A percentile compares a stretch with the other conserved stretches of the same genome.
Evolutionary conservation across 23 tunicate genomes (phyloP).

Genomic region (Styela clava): DNA sequence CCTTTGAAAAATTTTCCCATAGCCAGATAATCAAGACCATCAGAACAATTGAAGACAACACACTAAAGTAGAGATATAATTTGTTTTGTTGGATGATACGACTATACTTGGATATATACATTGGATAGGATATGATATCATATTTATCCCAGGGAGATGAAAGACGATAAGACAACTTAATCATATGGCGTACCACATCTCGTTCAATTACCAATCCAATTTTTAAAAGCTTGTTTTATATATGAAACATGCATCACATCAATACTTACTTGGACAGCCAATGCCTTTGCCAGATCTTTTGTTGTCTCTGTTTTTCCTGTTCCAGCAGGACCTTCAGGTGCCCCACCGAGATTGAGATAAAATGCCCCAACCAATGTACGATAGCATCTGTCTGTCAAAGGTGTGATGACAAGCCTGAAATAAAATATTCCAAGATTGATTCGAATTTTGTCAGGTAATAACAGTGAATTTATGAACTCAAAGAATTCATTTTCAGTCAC

Average conservation of each 20-base stretch:
- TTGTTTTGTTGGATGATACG: no score
- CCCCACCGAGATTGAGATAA: conserved; percentile 95
- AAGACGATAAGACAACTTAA: no score
- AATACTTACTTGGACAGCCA: conserved; percentile 94
- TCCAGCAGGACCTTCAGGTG: conserved; percentile 99
- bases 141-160: no score
- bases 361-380: conserved; percentile 98
- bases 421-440: not conserved
- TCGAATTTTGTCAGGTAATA: no score
- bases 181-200: no score
- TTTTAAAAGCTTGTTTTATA: no score
- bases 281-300: conserved; percentile 97
- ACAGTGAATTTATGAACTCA: no score
- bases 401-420: conserved; percentile 89
- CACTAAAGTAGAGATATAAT: conserved; percentile 54
- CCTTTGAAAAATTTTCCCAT: conserved; percentile 99
- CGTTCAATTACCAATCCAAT: no score
- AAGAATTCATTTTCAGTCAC: no score
- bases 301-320: conserved; percentile 99
- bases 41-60: conserved; percentile 98
- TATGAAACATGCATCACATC: no score
- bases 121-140: no score
- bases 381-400: conserved; percentile 98
- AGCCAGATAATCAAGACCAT: conserved; percentile 97
- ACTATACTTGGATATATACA: no score